Evolutionary conservation across 2,888 invertebrate genomes (phyloP).

Genomic region (Conchocele bisecta): DNA sequence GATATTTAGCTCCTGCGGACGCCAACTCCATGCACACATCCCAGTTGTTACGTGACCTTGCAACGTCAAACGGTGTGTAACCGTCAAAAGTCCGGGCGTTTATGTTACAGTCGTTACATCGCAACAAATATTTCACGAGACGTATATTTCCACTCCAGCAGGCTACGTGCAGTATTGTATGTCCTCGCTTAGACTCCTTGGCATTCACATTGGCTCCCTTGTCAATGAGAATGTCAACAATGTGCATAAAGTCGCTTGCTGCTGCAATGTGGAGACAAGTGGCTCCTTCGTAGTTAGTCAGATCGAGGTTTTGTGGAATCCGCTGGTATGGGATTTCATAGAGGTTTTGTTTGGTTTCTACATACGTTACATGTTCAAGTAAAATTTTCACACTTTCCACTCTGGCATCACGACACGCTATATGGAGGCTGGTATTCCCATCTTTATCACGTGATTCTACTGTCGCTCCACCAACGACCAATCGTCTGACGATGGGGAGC

Average conservation of each 20-base stretch:
- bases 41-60: slow-evolving; percentile 29
- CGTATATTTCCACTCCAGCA: slow-evolving; percentile 24
- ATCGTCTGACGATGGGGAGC: slow-evolving; percentile 8
- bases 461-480: slow-evolving; percentile 39
- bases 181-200: slow-evolving; percentile 37
- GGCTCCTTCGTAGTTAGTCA: slow-evolving; percentile 40
- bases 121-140: slow-evolving; percentile 24
- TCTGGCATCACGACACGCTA: slow-evolving; percentile 36
- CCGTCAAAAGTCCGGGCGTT: slow-evolving; percentile 48
- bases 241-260: slow-evolving; percentile 15
- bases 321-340: slow-evolving; percentile 43
- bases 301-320: slow-evolving; percentile 37
- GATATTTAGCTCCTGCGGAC: slow-evolving; percentile 27
- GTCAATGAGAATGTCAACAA: slow-evolving; percentile 30
- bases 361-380: slow-evolving; percentile 34
- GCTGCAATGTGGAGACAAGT: slow-evolving; percentile 44
- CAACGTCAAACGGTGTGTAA: slow-evolving; percentile 50
- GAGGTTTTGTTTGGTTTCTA: slow-evolving; percentile 36
- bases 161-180: slow-evolving; percentile 45
- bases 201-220: slow-evolving; percentile 39
- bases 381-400: slow-evolving; percentile 14
- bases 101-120: slow-evolving; percentile 25
- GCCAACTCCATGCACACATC: slow-evolving; percentile 29
- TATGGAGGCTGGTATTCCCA: slow-evolving; percentile 51
- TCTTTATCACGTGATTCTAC: slow-evolving; percentile 35